Base-by-base conservation (phyloP, 2,888 invertebrate genomes). In the Patella caerulea region DNA sequence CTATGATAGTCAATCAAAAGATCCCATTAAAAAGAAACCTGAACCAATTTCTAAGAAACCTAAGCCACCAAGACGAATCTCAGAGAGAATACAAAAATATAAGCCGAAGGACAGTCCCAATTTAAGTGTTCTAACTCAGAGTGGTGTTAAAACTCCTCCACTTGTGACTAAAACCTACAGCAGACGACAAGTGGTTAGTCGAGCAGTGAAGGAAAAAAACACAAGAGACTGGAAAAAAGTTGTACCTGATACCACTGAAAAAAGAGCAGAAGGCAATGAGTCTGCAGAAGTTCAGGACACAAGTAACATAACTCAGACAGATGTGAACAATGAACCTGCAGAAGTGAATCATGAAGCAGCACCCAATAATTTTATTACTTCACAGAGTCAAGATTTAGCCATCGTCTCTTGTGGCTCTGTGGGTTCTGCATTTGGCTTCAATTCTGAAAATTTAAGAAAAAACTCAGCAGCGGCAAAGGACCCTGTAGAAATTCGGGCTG, bases 91-190 rank as follows among this genome's bases (percentile, higher is more conserved):
- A 9, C 19, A 65, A 65, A 19, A 65, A 24, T 24, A 11, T 12
- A 19, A 65, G 24, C 11, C 11, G 2, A 65, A 65, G 9, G 65
- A 19, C 9, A 45, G 65, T 29, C 65, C 74, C 19, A 45, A 65
- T 45, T 29, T 11, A 45, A 34, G n/a, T 24, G 34, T 9, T 69
- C 11, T 69, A 19, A 65, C 59, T 7, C 24, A 59, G 17, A 19
- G 45, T 45, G 69, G 34, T 17, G 54, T 55, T 29, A 56, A 56
- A 59, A 34, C 17, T 34, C 19, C 53, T 14, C 11, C n/a, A 29
- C 11, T 34, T 9, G 55, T 34, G n/a, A 73, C 73, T 19, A 56
- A 24, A 54, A 73, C 73, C 73, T 73, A 24, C 55, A 15, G 70
- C 53, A 70, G 55, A 55, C 15, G 29, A 55, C 24, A 54, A 55